A percentile compares a stretch with the other conserved stretches of the same genome.
Evolutionary conservation across 2,888 invertebrate genomes (phyloP).

Genomic region (Stegana nigrithorax): DNA sequence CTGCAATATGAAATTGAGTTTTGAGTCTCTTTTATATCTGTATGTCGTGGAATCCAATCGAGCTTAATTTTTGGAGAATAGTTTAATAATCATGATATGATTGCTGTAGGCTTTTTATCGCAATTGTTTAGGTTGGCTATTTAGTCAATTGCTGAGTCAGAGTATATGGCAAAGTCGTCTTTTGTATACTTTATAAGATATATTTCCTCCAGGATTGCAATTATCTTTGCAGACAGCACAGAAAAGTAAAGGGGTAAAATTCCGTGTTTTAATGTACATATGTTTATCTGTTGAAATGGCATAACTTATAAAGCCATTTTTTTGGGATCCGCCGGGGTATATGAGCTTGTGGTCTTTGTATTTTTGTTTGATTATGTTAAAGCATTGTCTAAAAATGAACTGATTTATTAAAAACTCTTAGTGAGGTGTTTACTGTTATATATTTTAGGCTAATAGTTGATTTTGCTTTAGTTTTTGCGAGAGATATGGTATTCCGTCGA

Average conservation of each 20-base stretch:
- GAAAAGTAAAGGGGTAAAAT: not conserved
- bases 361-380: constrained; percentile 6
- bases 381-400: not conserved
- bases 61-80: no score
- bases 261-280: constrained; percentile 6
- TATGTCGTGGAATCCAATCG: not conserved
- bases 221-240: constrained; percentile 4
- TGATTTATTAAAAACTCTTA: not conserved
- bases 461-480: not conserved
- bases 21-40: not conserved
- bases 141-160: constrained; percentile 16
- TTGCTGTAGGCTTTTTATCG: constrained; percentile 1
- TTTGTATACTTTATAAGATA: not conserved
- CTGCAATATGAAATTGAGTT: no score
- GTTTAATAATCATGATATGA: no score
- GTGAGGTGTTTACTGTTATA: not conserved
- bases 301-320: constrained; percentile 9
- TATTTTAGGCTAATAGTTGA: no score
- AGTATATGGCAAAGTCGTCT: constrained; percentile 2
- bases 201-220: constrained; percentile 4
- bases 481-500: no score
- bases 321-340: no score
- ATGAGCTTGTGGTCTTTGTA: no score
- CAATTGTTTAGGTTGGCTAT: constrained; percentile 3
- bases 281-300: constrained; percentile 17